Percentiles rank a stretch among this genome's conserved stretches.
These are phyloP conservation scores for Dynastes grantii DNA, from an alignment of 2,888 invertebrate species.

Conservation along the genomic window DNA sequence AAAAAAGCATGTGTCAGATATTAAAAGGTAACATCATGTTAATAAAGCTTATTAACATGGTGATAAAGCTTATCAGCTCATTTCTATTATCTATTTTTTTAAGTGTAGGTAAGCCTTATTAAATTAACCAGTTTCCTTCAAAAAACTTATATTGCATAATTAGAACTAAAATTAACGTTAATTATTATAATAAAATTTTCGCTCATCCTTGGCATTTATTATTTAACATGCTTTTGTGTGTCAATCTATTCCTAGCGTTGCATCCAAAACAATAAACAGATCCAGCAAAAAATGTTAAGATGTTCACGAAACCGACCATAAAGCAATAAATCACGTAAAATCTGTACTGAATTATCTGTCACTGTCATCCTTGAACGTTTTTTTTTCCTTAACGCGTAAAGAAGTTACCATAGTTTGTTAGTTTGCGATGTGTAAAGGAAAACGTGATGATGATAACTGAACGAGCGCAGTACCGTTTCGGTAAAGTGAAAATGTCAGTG, in stretches of 20 bases:
- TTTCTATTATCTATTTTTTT: no score
- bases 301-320: not conserved
- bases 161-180: not conserved
- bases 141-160: no score
- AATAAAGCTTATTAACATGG: no score
- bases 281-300: not conserved
- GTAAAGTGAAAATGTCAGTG: conserved; percentile 19
- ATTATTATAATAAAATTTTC: not conserved
- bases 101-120: no score
- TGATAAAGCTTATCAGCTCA: no score
- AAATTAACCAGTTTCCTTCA: no score
- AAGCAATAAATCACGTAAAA: not conserved
- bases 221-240: not conserved
- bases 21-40: no score
- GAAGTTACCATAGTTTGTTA: not conserved
- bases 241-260: not conserved
- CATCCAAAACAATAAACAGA: conserved; percentile 6
- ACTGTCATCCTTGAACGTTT: not conserved
- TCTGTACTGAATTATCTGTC: not conserved
- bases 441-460: conserved; percentile 15
- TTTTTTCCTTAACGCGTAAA: not conserved
- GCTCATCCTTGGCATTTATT: conserved; percentile 26
- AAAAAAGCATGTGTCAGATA: no score
- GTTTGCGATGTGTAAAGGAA: not conserved
- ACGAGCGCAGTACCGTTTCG: not conserved